Conservation (phyloP, 2,888 invertebrate species). For the Hemistola chrysoprasaria region DNA sequence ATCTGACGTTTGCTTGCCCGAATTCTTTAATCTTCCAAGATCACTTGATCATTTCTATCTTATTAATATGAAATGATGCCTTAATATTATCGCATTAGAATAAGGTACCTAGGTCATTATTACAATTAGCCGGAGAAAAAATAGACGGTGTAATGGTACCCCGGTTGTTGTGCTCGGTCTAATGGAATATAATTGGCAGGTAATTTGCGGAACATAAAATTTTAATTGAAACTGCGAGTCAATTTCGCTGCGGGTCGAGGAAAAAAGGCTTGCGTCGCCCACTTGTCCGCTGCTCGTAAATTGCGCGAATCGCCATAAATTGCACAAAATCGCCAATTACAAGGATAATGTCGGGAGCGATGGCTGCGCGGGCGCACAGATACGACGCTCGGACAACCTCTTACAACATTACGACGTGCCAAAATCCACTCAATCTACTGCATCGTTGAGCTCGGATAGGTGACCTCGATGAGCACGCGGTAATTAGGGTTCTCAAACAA, state of each 20-base stretch:
- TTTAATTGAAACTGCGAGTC: conserved; percentile 70
- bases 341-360: conserved; percentile 65
- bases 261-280: conserved; percentile 57
- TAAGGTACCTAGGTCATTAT: conserved; percentile 31
- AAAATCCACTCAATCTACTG: conserved; percentile 55
- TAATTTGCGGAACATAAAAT: conserved; percentile 73
- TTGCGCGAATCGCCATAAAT: conserved; percentile 77
- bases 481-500: conserved; percentile 45
- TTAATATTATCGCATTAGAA: conserved; percentile 23
- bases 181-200: conserved; percentile 72
- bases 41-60: background rate
- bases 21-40: conserved; percentile 3
- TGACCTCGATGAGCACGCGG: conserved; percentile 31
- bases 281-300: conserved; percentile 79
- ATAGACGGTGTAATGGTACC: conserved; percentile 39
- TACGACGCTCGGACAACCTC: conserved; percentile 25
- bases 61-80: conserved; percentile 4
- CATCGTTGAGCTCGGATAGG: conserved; percentile 45
- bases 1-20: background rate
- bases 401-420: conserved; percentile 44
- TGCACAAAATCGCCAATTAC: conserved; percentile 78
- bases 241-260: conserved; percentile 54
- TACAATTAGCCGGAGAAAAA: conserved; percentile 34
- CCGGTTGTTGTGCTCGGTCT: conserved; percentile 50
- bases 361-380: conserved; percentile 41